phyloP scores from a whole-genome alignment of 1,140 invertebrate genomes.

The Galleria mellonella region DNA sequence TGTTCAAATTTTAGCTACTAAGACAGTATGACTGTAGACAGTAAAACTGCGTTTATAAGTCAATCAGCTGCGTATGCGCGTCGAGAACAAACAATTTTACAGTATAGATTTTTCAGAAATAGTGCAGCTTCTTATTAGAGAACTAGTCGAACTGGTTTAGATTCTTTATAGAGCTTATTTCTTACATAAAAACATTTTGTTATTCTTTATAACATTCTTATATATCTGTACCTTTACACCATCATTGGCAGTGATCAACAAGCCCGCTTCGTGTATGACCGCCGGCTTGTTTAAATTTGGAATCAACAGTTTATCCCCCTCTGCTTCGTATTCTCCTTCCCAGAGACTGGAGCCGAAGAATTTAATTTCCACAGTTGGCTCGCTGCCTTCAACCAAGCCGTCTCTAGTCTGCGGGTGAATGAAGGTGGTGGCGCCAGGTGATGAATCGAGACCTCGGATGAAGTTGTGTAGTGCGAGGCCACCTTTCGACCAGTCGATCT shows the following conservation, averaged over 20 bases:
- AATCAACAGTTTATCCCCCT: constrained; percentile 78
- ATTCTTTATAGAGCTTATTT: too few relatives aligned
- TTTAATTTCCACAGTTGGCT: constrained; percentile 76
- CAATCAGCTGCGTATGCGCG: too few relatives aligned
- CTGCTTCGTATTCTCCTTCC: constrained; percentile 75
- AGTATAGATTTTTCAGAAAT: too few relatives aligned
- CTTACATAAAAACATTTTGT: too few relatives aligned
- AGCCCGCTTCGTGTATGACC: constrained; percentile 85
- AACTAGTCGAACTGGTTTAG: too few relatives aligned
- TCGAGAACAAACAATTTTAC: too few relatives aligned
- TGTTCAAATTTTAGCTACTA: too few relatives aligned
- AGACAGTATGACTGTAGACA: too few relatives aligned
- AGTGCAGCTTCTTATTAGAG: too few relatives aligned
- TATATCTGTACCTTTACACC: constrained; percentile 84
- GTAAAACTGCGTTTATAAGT: too few relatives aligned
- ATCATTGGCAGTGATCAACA: constrained; percentile 88
- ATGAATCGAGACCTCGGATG: constrained; percentile 93
- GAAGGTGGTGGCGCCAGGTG: constrained; percentile 90
- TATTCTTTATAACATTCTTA: too few relatives aligned
- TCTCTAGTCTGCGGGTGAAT: constrained; percentile 73
- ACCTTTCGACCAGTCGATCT: constrained; percentile 85
- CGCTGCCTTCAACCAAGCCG: constrained; percentile 57
- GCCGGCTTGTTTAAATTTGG: constrained; percentile 77
- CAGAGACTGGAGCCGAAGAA: constrained; percentile 89
- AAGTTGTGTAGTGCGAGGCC: constrained; percentile 90